Base-by-base conservation (phyloP, 2,888 invertebrate genomes). In the Drosophila cracens region DNA sequence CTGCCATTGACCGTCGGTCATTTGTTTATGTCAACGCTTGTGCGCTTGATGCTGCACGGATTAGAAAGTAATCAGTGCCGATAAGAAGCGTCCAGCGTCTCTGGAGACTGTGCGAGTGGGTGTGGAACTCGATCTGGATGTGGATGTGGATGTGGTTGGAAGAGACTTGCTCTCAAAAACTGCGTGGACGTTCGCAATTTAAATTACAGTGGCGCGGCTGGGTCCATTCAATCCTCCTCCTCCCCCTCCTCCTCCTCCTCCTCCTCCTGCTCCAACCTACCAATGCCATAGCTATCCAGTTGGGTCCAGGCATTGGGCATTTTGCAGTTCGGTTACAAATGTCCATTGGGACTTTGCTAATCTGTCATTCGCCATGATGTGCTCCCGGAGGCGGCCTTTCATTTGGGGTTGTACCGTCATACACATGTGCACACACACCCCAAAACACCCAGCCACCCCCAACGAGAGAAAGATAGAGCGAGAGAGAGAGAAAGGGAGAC, bases 301-400 rank as follows among this genome's bases (percentile, higher is more conserved):
- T 34, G 58, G 62, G 63, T 43, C 49, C 70, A 53, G 74, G 64
- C 78, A 70, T 76, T 78, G 76, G 78, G 77, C 76, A 83, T 76
- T 88, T 77, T 77, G 80, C 79, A 77, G 82, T 90, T 89, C 64
- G 74, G 83, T 91, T 91, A 89, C 90, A 88, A 91, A 91, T 87
- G 90, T 81, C 91, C 92, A 83, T 79, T 84, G 89, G 88, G 89
- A 89, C 89, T 87, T 90, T 84, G 79, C 81, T 82, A 91, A 91
- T 91, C 89, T 90, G 91, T 91, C 92, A 91, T 90, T 91, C 85
- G 85, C 79, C 82, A 87, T 88, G 87, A 85, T 87, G 84, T 83
- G 83, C 82, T 82, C 80, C 82, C 87, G 78, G 84, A 90, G 86
- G 91, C 90, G 83, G 83, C 83, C 81, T 87, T 82, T 89, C 71